Base-by-base conservation (phyloP, 2,113 vertebrate genomes). In the Scomber scombrus region DNA sequence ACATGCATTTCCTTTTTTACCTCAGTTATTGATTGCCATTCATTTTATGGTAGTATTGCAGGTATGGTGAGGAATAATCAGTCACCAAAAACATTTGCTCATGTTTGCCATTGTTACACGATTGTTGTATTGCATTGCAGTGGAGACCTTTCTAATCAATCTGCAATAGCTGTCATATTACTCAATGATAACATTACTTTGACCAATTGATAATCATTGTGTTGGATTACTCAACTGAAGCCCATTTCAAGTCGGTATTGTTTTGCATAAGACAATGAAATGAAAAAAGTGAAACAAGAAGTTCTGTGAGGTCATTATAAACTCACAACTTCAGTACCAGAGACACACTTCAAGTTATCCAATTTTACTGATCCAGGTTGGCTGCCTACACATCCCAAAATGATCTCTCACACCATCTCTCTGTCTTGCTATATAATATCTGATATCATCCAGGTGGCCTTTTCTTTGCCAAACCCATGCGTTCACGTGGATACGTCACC, bases 391-490 rank as follows among this genome's bases (percentile, higher is more conserved):
- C 10, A 0, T 69, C 58, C 0, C 71, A 15, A 45, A 76, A n/a
- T n/a, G 4, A 6, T 15, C 13, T 26, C 7, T 71, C 1, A 1
- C 11, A 4, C 9, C 14, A 11, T 62, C 63, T 71, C 10, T 56
- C 11, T 62, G 31, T 19, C n/a, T 64, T 66, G 51, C 1, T 5
- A 52, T 5, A 52, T n/a, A 49, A 16, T 68, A 68, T 85, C 26
- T 85, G 78, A 54, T 15, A 61, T 81, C 23, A 88, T 91, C 51
- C 64, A 99, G 98, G 98, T 85, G 98, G 98, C 11, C 94, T 99
- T 82, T 99, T 99, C 90, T 99, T 99, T 82, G 98, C 98, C 76
- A 99, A 99, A 85, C 98, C 98, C 43, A 99, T 99, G 98, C 95
- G 98, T 75, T 97, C 97, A 14, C 96, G 94, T 69, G 98, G 98